Conservation (phyloP, 2,113 vertebrate species). For the Zootoca vivipara region DNA sequence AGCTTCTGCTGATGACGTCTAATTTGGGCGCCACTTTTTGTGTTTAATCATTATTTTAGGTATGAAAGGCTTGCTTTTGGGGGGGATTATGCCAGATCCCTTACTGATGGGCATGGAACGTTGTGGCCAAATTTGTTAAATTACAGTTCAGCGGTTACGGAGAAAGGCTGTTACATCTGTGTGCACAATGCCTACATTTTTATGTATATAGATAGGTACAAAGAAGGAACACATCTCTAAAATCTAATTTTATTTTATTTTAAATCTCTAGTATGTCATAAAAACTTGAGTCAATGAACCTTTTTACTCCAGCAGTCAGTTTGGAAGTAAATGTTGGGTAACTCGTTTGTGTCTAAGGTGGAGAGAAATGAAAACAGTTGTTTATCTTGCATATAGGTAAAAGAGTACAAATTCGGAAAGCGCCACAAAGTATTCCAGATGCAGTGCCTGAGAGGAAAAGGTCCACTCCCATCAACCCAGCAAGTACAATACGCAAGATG, state of each 20-base stretch:
- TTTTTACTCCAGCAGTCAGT: background rate
- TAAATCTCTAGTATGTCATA: background rate
- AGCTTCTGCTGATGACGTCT: too few relatives aligned
- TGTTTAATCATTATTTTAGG: too few relatives aligned
- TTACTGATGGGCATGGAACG: too few relatives aligned
- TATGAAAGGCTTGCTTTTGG: too few relatives aligned
- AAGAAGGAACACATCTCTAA: background rate
- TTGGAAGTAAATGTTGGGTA: background rate
- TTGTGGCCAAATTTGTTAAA: too few relatives aligned
- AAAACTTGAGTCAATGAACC: background rate
- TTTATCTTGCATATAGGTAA: conserved; percentile 74
- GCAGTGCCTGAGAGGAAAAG: conserved; percentile 85
- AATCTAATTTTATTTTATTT: too few relatives aligned
- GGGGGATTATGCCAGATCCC: too few relatives aligned
- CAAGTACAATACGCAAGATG: conserved; percentile 83
- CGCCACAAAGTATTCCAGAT: conserved; percentile 79
- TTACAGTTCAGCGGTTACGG: too few relatives aligned
- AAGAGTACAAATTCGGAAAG: conserved; percentile 83
- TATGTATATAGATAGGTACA: too few relatives aligned
- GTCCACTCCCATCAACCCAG: conserved; percentile 88
- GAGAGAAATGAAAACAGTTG: background rate
- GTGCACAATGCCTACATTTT: too few relatives aligned
- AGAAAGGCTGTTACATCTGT: too few relatives aligned
- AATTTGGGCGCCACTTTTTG: too few relatives aligned
- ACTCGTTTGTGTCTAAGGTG: background rate